Conservation (phyloP, 2,888 invertebrate species). For the Diarsia mendica region DNA sequence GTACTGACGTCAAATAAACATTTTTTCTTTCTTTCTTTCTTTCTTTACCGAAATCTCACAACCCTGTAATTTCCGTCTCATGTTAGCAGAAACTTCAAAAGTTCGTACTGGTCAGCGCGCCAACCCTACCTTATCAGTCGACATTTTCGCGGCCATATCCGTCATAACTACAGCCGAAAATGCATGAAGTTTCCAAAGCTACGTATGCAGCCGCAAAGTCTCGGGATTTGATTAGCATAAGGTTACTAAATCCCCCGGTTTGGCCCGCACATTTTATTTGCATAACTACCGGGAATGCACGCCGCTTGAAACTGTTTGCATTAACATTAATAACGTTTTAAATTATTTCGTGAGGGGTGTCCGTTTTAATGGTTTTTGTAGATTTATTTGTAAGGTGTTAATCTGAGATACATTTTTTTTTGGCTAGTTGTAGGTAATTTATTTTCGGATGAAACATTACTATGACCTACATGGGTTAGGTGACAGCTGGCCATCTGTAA, state of each 20-base stretch:
- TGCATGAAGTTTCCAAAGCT: conserved; percentile 51
- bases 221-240: conserved; percentile 75
- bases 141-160: conserved; percentile 22
- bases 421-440: not conserved
- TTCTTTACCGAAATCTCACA: too few species aligned
- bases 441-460: not conserved
- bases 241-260: conserved; percentile 73
- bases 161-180: conserved; percentile 44
- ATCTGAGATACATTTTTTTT: not conserved
- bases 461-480: not conserved
- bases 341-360: conserved; percentile 59
- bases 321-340: conserved; percentile 69
- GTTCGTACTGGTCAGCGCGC: not conserved
- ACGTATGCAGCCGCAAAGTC: conserved; percentile 61
- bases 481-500: too few species aligned
- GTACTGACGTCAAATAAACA: too few species aligned
- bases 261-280: conserved; percentile 75
- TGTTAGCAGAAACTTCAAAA: not conserved
- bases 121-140: conserved; percentile 37
- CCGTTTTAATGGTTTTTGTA: conserved; percentile 13
- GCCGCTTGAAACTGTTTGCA: conserved; percentile 64
- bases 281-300: conserved; percentile 72
- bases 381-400: conserved; percentile 23
- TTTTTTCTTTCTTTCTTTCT: too few species aligned
- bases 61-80: not conserved